phyloP scores from a whole-genome alignment of 2,797 vertebrate species.

The Furcifer pardalis region DNA sequence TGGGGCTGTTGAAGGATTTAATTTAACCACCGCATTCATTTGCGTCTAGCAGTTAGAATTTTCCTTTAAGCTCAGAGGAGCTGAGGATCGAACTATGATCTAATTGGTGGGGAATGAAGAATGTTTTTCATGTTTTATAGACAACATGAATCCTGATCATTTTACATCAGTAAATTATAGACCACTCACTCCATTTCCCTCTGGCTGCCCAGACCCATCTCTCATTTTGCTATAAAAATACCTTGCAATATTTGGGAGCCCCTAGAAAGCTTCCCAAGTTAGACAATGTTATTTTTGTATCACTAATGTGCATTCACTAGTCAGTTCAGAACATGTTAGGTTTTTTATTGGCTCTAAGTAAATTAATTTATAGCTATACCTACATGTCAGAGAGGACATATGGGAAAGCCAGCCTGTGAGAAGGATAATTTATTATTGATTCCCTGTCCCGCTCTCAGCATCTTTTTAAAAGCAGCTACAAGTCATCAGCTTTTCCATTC shows the following conservation, averaged over 20 bases:
- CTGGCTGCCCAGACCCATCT: slow-evolving; percentile 66
- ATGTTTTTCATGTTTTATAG: slow-evolving; percentile 83
- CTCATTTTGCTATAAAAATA: slow-evolving; percentile 79
- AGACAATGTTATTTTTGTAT: slow-evolving; percentile 75
- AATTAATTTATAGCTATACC: slow-evolving; percentile 76
- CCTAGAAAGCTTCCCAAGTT: slow-evolving; percentile 65
- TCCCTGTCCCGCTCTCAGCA: slow-evolving; percentile 47
- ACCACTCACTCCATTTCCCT: slow-evolving; percentile 68
- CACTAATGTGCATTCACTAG: slow-evolving; percentile 60
- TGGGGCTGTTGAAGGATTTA: slow-evolving; percentile 79
- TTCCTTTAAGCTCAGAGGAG: slow-evolving; percentile 79
- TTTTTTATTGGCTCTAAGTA: slow-evolving; percentile 64
- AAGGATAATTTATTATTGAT: slow-evolving; percentile 79
- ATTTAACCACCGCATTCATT: slow-evolving; percentile 79
- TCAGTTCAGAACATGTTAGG: slow-evolving; percentile 55
- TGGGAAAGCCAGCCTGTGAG: slow-evolving; percentile 64
- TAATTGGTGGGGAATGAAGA: slow-evolving; percentile 82
- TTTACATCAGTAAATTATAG: slow-evolving; percentile 80
- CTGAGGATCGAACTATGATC: slow-evolving; percentile 76
- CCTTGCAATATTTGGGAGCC: slow-evolving; percentile 60
- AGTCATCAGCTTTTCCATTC: slow-evolving; percentile 60
- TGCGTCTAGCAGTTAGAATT: slow-evolving; percentile 79
- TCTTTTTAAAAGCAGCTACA: slow-evolving; percentile 69
- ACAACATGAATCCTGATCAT: slow-evolving; percentile 79
- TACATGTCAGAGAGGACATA: slow-evolving; percentile 68